Evolutionary conservation across 2,888 invertebrate species (phyloP), one percentile per base, ranked within the genome.

Genomic region (Mechanitis messenoides): DNA sequence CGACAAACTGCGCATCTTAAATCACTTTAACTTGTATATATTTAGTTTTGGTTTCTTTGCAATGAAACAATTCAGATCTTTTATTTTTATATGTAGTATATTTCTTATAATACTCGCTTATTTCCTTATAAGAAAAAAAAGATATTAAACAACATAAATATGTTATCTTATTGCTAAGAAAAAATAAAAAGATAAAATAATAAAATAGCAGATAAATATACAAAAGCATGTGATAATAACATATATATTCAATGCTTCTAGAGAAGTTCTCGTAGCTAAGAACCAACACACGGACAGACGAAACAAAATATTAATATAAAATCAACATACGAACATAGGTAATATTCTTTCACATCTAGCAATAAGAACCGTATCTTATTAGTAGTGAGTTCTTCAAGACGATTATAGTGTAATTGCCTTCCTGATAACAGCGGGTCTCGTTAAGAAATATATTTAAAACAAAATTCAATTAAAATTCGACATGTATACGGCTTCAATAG

Each of bases 381-480:
- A 55, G 20, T 2, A 3, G 33, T 28, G 45, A 53, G 31, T 45
- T 33, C 58, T 45, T 53, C 45, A 58, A 56, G 31, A 59, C 65
- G 64, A 63, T 64, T 65, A 62, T 55, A 55, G 58, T 46, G 62
- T 62, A 66, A 61, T 64, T 56, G 55, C 60, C 45, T 59, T 53
- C 54, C 58, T 59, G 60, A 60, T 64, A 66, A 61, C 59, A 58
- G 64, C 61, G 60, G 60, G 60, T 68, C 73, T 74, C 79, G 76
- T 78, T 79, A 78, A 77, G 74, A 68, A 80, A 76, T 71, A 73
- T 80, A 79, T 81, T 84, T 81, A 81, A 81, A 75, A 75, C 71
- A 71, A 69, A 75, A 78, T 86, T 85, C 84, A 84, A 85, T 86
- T 85, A 85, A 81, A 77, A 76, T 78, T 76, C 79, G 85, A 85